These are phyloP conservation scores for Elgaria multicarinata DNA, from an alignment of 2,113 vertebrate species.

Conservation along the genomic window DNA sequence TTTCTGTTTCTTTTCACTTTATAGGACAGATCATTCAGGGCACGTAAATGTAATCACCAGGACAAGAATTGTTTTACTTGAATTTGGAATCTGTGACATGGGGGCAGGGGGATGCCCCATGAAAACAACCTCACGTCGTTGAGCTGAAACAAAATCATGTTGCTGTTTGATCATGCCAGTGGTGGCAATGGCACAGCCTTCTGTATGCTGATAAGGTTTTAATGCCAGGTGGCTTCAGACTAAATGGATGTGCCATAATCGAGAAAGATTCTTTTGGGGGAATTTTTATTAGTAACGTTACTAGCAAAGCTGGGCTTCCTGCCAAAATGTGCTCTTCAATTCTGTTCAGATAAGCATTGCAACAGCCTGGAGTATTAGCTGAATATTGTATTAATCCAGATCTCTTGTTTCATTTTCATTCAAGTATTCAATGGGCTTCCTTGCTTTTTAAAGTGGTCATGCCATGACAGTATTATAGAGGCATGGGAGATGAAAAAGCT, in stretches of 20 bases:
- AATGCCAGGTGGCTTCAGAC: background rate
- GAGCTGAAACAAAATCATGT: background rate
- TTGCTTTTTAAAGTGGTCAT: background rate
- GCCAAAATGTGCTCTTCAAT: slow-evolving; percentile 37
- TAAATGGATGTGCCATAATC: slow-evolving; percentile 13
- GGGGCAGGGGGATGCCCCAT: background rate
- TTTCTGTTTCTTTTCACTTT: background rate
- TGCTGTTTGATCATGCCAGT: background rate
- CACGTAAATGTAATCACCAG: background rate
- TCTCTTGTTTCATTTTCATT: slow-evolving; percentile 42
- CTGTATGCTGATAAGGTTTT: slow-evolving; percentile 21
- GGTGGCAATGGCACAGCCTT: background rate
- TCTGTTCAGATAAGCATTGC: slow-evolving; percentile 44
- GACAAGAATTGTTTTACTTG: background rate
- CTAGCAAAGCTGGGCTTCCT: slow-evolving; percentile 32
- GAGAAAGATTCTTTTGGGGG: slow-evolving; percentile 40
- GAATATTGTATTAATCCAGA: slow-evolving; percentile 37
- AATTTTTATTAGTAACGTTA: slow-evolving; percentile 19
- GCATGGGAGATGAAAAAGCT: background rate
- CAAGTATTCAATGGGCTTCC: background rate
- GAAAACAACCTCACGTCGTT: background rate
- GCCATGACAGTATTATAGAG: background rate
- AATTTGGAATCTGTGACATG: background rate
- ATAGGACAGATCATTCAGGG: background rate
- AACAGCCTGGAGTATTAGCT: slow-evolving; percentile 49